A percentile compares a stretch with the other conserved stretches of the same genome.
phyloP scores from a whole-genome alignment of 2,888 invertebrate genomes.

The Drosophila paramelanica region DNA sequence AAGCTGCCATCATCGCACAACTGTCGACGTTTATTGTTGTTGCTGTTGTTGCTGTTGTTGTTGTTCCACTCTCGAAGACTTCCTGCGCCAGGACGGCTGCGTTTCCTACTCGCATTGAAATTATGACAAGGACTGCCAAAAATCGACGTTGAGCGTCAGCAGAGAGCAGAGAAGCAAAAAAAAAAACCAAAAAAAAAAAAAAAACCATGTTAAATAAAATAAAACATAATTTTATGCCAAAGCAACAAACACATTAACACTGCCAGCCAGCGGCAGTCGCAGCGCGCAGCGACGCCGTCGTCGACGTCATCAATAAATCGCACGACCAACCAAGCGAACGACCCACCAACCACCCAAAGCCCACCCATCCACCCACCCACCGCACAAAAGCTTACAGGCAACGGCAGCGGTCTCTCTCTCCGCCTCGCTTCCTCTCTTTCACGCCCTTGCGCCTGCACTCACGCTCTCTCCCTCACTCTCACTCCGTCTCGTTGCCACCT shows the following conservation, averaged over 20 bases:
- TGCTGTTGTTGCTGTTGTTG: constrained; percentile 1
- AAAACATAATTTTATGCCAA: constrained; percentile 80
- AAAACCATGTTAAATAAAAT: constrained; percentile 78
- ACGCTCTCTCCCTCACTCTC: constrained; percentile 25
- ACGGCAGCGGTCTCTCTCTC: constrained; percentile 32
- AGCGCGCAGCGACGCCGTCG: constrained; percentile 49
- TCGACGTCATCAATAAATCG: constrained; percentile 80
- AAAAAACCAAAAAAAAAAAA: background rate
- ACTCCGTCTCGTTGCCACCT: constrained; percentile 34
- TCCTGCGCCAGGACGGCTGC: constrained; percentile 64
- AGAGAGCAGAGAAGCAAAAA: constrained; percentile 18
- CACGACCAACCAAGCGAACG: constrained; percentile 63
- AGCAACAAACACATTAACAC: constrained; percentile 81
- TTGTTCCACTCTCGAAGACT: constrained; percentile 58
- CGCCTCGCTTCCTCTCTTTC: constrained; percentile 2
- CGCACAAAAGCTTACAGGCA: constrained; percentile 72
- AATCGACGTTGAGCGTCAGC: constrained; percentile 47
- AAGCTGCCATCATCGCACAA: constrained; percentile 73
- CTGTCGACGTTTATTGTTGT: constrained; percentile 62
- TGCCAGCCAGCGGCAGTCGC: constrained; percentile 38
- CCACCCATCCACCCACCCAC: constrained; percentile 45
- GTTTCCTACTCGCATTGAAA: constrained; percentile 63
- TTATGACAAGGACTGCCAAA: constrained; percentile 78
- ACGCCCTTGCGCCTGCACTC: background rate
- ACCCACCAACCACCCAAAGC: constrained; percentile 37